Conservation (phyloP, 2,113 vertebrate species). For the Mustela nigripes region DNA sequence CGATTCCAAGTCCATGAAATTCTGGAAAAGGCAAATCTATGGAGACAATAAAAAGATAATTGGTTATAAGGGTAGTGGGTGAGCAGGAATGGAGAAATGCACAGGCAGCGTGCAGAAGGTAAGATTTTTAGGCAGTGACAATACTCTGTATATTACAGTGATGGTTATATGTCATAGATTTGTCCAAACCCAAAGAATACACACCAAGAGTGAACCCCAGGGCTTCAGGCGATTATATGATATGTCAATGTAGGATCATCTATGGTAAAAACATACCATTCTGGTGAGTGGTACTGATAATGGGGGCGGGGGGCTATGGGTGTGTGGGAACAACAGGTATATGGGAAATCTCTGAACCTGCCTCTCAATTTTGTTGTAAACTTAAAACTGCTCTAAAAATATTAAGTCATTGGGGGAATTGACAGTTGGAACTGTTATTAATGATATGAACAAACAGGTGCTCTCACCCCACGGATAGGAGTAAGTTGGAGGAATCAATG, state of each 20-base stretch:
- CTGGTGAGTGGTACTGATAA: background rate
- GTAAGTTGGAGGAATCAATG: background rate
- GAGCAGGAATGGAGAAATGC: background rate
- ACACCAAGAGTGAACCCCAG: background rate
- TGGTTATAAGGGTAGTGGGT: background rate
- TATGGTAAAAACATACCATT: background rate
- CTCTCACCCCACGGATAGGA: background rate
- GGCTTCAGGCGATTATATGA: background rate
- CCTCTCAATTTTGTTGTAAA: background rate
- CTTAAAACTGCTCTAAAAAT: background rate
- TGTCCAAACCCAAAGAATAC: background rate
- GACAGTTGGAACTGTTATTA: background rate
- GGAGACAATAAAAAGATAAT: background rate
- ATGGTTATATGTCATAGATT: background rate
- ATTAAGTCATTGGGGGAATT: background rate
- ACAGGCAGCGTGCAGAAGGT: background rate
- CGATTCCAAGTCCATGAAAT: background rate
- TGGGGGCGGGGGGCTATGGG: background rate
- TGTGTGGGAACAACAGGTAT: background rate
- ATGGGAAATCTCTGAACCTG: background rate
- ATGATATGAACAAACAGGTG: background rate
- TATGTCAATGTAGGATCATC: background rate
- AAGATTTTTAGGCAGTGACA: background rate
- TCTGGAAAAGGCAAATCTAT: background rate
- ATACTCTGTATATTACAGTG: background rate